A percentile compares a stretch with the other conserved stretches of the same genome.
Evolutionary conservation across 2,888 invertebrate genomes (phyloP).

Genomic region (Agonum fuliginosum): DNA sequence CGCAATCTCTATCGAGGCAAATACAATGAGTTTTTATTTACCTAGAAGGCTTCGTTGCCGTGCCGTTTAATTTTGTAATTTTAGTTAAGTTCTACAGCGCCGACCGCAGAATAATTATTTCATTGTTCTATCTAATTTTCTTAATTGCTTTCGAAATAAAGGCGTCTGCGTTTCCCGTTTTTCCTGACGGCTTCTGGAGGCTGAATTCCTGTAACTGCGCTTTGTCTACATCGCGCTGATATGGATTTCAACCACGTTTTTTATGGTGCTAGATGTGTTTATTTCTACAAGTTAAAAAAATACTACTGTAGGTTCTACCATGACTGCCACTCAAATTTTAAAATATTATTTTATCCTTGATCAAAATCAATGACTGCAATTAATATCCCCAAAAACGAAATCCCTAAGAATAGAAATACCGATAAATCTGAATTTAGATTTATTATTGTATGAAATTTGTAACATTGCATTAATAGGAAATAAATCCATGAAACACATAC

Average conservation of each 20-base stretch:
- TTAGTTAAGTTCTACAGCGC: conserved; percentile 25
- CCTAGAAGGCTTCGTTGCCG: conserved; percentile 6
- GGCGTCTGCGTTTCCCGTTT: conserved; percentile 34
- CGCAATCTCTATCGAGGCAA: conserved; percentile 14
- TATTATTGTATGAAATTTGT: too few species aligned
- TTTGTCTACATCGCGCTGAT: conserved; percentile 42
- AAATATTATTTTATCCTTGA: too few species aligned
- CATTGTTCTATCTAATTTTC: conserved; percentile 68
- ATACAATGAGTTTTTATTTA: conserved; percentile 46
- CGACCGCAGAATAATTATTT: conserved; percentile 64
- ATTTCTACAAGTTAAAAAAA: not conserved
- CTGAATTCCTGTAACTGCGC: not conserved
- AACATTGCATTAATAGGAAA: too few species aligned
- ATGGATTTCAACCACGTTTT: conserved; percentile 22
- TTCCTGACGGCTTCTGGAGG: conserved; percentile 1
- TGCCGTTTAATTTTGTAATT: conserved; percentile 40
- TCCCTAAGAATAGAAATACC: too few species aligned
- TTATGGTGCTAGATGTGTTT: not conserved
- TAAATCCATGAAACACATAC: too few species aligned
- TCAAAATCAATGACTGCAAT: too few species aligned
- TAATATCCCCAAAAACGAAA: too few species aligned
- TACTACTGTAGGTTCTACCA: too few species aligned
- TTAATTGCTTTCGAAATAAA: conserved; percentile 66
- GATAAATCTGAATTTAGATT: too few species aligned
- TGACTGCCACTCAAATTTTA: too few species aligned